Evolutionary conservation across 1,140 invertebrate genomes (phyloP).

Genomic region (Spodoptera litura): DNA sequence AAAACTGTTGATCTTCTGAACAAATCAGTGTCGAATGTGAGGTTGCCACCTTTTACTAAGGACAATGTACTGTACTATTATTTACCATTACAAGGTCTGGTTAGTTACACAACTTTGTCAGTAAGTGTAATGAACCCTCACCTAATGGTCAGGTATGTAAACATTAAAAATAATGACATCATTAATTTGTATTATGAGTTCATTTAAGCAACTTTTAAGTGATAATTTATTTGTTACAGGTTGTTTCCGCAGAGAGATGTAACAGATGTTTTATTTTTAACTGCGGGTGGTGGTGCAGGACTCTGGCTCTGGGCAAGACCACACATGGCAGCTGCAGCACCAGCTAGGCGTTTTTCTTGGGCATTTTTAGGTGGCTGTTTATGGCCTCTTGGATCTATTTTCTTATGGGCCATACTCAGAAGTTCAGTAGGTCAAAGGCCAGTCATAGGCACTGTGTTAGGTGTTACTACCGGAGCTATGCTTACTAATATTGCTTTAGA

Average conservation of each 20-base stretch:
- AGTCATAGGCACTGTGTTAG: constrained; percentile 76
- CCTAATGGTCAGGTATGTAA: constrained; percentile 79
- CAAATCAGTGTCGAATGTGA: constrained; percentile 75
- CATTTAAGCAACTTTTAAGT: neutral
- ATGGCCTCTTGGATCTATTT: constrained; percentile 82
- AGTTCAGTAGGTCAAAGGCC: constrained; percentile 82
- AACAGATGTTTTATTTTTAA: constrained; percentile 81
- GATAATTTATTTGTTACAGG: constrained; percentile 65
- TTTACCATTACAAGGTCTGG: constrained; percentile 82
- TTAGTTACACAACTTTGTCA: constrained; percentile 84
- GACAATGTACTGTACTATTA: constrained; percentile 84
- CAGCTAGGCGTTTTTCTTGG: constrained; percentile 82
- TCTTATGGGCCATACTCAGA: constrained; percentile 83
- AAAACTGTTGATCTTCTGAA: constrained; percentile 75
- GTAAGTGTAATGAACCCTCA: constrained; percentile 85
- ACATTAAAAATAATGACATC: neutral
- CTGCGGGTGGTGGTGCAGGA: constrained; percentile 79
- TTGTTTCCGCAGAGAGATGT: constrained; percentile 81
- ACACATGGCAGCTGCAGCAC: constrained; percentile 82
- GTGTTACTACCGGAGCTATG: constrained; percentile 79
- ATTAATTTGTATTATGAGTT: neutral
- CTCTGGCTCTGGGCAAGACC: constrained; percentile 84
- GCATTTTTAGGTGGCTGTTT: constrained; percentile 82
- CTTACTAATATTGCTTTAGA: constrained; percentile 83
- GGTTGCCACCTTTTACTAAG: constrained; percentile 78